A percentile compares a stretch with the other conserved stretches of the same genome.
phyloP scores from a whole-genome alignment of 2,113 vertebrate genomes.

The Turnix velox region DNA sequence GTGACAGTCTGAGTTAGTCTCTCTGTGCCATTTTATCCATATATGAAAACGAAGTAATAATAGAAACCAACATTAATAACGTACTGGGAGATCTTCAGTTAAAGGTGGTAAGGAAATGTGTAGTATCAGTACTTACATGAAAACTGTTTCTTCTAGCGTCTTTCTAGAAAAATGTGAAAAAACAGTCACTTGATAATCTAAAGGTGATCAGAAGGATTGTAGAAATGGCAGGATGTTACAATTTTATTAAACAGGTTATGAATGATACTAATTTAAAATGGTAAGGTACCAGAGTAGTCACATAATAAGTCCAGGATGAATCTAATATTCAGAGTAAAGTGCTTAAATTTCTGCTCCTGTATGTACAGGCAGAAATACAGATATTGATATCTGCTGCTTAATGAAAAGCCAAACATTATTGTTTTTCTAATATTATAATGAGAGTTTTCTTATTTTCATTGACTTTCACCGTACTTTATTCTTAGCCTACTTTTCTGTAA shows the following conservation, averaged over 20 bases:
- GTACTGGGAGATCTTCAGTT: not conserved
- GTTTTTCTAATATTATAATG: not conserved
- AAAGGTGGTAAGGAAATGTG: not conserved
- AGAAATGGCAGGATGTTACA: not conserved
- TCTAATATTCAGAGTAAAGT: not conserved
- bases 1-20: not conserved
- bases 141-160: not conserved
- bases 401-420: not conserved
- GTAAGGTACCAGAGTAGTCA: not conserved
- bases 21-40: not conserved
- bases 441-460: not conserved
- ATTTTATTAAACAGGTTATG: not conserved
- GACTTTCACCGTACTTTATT: not conserved
- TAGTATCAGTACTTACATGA: not conserved
- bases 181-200: not conserved
- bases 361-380: not conserved
- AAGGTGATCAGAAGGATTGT: not conserved
- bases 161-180: not conserved
- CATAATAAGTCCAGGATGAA: not conserved
- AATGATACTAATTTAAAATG: not conserved
- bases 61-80: accelerated
- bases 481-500: not conserved
- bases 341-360: not conserved
- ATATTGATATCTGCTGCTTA: not conserved
- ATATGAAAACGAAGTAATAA: not conserved